Evolutionary conservation across 2,797 vertebrate species (phyloP).

Genomic region (Ceryle rudis): DNA sequence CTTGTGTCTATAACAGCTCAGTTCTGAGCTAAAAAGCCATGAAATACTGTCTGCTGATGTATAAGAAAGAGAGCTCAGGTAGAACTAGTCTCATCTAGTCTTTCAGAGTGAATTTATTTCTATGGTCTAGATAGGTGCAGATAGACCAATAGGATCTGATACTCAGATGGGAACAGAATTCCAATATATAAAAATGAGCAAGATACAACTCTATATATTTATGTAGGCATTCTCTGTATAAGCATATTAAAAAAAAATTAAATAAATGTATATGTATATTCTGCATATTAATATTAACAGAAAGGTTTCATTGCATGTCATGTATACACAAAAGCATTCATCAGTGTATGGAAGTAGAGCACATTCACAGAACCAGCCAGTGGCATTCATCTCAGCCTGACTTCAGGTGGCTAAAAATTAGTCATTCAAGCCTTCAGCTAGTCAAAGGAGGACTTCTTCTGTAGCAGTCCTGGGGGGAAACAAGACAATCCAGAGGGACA

Average conservation of each 20-base stretch:
- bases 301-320: neutral
- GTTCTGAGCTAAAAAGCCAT: conserved; percentile 74
- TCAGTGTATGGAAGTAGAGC: neutral
- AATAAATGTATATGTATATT: neutral
- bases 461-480: neutral
- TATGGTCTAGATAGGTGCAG: neutral
- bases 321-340: neutral
- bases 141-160: neutral
- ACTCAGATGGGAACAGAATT: neutral
- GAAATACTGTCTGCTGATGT: conserved; percentile 71
- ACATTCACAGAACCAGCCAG: neutral
- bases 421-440: neutral
- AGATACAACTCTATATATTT: neutral
- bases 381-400: neutral
- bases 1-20: conserved; percentile 48
- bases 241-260: neutral
- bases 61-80: conserved; percentile 25
- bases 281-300: neutral
- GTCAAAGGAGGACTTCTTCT: neutral
- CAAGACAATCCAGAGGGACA: neutral
- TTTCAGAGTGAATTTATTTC: neutral
- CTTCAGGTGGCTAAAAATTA: neutral
- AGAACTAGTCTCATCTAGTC: neutral
- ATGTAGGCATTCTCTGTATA: neutral
- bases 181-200: neutral